Base-by-base conservation (phyloP, 2,888 invertebrate species). In the Idaea straminata region DNA sequence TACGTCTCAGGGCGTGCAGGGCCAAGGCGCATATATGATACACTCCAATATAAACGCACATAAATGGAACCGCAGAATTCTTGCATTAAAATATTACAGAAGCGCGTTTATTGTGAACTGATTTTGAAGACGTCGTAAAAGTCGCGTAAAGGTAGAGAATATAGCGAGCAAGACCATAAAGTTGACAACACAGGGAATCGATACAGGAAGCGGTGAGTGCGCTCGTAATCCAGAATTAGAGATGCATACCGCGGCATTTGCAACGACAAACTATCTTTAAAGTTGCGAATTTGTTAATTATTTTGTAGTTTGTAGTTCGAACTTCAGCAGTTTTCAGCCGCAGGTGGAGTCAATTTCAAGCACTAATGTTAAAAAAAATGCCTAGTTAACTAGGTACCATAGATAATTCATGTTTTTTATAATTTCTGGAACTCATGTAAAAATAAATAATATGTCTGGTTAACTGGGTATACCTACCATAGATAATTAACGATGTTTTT, bases 121-220 rank as follows among this genome's bases (percentile, higher is more conserved):
- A 47, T 78, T 81, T 77, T 77, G 80, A 85, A 80, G 78, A 74
- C 78, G 85, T 80, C 89, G 91, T 91, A 91, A 87, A 82, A 75
- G 64, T 73, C 67, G 76, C 77, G 81, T 91, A 88, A 91, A 91
- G 72, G 78, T 81, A 83, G 47, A 91, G 91, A 90, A 82, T 91
- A 78, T 85, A 75, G 73, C 79, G 84, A 81, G 86, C 79, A 85
- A 81, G 86, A 87, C 36, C 61, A 25, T 62, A 63, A 68, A 69
- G 59, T 69, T 66, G 72, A 72, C 66, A 71, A 69, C 81, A 81
- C 77, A 78, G 83, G 85, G 83, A 81, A 87, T 83, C 87, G 80
- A 88, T 89, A 85, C 88, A 88, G 89, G 89, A 89, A 87, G 82
- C 78, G 16, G 15, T 16, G 79, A 70, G 77, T 75, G 74, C 75